Conservation (phyloP, 2,888 invertebrate genomes). For the Ligdia adustata region DNA sequence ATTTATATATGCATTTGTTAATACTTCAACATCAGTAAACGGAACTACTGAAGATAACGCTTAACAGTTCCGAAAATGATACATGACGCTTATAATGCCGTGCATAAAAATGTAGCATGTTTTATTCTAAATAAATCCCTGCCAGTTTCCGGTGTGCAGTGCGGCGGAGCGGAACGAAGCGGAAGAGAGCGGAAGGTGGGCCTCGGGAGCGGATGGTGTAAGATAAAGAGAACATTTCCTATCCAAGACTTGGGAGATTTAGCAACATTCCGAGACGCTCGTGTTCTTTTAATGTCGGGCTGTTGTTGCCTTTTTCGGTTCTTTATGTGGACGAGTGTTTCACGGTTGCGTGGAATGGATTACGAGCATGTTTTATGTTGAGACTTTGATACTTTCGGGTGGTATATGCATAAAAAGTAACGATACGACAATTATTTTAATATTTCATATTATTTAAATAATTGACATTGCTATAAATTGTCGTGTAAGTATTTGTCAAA, state of each 20-base stretch:
- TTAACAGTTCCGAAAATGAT: conserved; percentile 25
- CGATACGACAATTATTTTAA: not conserved
- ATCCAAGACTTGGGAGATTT: conserved; percentile 77
- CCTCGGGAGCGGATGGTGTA: conserved; percentile 80
- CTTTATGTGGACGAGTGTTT: conserved; percentile 23
- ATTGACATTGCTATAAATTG: too few relatives aligned
- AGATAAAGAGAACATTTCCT: conserved; percentile 84
- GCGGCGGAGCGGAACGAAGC: conserved; percentile 68
- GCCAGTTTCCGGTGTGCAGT: conserved; percentile 70
- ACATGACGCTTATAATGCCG: conserved; percentile 34
- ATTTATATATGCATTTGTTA: too few relatives aligned
- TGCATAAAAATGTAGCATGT: conserved; percentile 49
- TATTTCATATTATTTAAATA: too few relatives aligned
- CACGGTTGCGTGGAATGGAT: conserved; percentile 17
- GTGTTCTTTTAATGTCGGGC: conserved; percentile 58
- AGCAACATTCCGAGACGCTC: conserved; percentile 70
- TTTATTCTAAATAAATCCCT: conserved; percentile 72
- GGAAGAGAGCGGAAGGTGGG: conserved; percentile 77
- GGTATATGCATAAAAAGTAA: not conserved
- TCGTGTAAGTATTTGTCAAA: too few relatives aligned
- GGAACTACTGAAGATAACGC: too few relatives aligned
- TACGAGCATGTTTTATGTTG: conserved; percentile 7
- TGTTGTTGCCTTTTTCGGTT: conserved; percentile 42
- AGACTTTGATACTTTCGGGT: not conserved
- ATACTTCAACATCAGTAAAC: too few relatives aligned